phyloP scores from a whole-genome alignment of 1,140 invertebrate genomes.

The Cyclargus thomasi region DNA sequence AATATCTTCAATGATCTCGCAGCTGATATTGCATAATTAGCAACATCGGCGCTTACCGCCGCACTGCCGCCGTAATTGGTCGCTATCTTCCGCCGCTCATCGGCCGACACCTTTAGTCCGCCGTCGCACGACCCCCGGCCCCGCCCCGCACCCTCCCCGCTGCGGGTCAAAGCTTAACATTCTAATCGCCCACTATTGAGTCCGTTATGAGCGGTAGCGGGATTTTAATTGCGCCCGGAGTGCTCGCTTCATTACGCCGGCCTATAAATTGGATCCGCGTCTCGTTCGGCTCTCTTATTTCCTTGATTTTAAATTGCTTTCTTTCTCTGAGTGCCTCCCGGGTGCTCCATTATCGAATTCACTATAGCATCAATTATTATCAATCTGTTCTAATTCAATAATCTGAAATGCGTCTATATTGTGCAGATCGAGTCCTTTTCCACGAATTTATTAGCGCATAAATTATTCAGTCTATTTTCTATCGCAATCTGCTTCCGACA shows the following conservation, averaged over 20 bases:
- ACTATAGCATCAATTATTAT: background rate
- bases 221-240: too few relatives aligned
- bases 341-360: too few relatives aligned
- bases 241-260: too few relatives aligned
- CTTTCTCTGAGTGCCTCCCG: too few relatives aligned
- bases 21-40: constrained; percentile 3
- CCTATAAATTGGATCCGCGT: too few relatives aligned
- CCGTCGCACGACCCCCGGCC: too few relatives aligned
- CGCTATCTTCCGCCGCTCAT: background rate
- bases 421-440: background rate
- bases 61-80: constrained; percentile 4
- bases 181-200: background rate
- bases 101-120: background rate
- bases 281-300: too few relatives aligned
- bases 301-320: too few relatives aligned
- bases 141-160: background rate
- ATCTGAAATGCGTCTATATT: background rate
- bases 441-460: background rate
- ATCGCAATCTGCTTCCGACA: background rate
- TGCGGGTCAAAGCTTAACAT: background rate
- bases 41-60: background rate
- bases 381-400: background rate
- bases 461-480: background rate
- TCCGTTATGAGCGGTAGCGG: background rate
- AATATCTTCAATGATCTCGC: background rate